Evolutionary conservation across 2,113 vertebrate genomes (phyloP).

Genomic region (Scalopus aquaticus): DNA sequence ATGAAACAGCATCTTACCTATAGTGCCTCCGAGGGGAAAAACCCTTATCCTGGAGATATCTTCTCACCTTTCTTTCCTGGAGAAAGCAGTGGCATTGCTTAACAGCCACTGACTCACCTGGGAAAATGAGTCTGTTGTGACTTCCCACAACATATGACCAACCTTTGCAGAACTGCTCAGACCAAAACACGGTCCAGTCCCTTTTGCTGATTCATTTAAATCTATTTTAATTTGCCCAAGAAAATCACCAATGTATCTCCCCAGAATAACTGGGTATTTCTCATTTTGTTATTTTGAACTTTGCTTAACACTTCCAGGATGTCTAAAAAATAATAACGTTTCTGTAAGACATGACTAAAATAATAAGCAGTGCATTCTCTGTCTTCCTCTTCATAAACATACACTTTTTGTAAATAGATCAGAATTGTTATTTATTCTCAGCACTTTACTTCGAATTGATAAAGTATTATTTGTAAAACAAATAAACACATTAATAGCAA

Average conservation of each 20-base stretch:
- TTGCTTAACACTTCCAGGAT: slow-evolving; percentile 25
- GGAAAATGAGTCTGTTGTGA: background rate
- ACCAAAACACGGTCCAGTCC: background rate
- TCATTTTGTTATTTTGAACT: slow-evolving; percentile 36
- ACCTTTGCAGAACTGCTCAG: background rate
- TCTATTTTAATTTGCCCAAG: slow-evolving; percentile 15
- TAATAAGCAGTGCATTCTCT: background rate
- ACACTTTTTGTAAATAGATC: background rate
- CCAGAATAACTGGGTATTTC: background rate
- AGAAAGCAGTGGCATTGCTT: background rate
- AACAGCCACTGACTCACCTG: background rate
- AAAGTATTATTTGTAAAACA: background rate
- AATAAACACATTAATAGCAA: background rate
- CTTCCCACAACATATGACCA: background rate
- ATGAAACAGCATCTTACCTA: background rate
- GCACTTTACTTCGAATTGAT: background rate
- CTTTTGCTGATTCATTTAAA: background rate
- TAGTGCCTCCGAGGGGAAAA: background rate
- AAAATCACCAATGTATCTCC: background rate
- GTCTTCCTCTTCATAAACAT: background rate
- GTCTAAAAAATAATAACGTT: background rate
- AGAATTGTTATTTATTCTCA: background rate
- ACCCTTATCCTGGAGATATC: background rate
- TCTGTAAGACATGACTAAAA: background rate
- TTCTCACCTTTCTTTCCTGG: background rate